Base-by-base conservation (phyloP, 2,888 invertebrate genomes). In the Caradrina clavipalpis region DNA sequence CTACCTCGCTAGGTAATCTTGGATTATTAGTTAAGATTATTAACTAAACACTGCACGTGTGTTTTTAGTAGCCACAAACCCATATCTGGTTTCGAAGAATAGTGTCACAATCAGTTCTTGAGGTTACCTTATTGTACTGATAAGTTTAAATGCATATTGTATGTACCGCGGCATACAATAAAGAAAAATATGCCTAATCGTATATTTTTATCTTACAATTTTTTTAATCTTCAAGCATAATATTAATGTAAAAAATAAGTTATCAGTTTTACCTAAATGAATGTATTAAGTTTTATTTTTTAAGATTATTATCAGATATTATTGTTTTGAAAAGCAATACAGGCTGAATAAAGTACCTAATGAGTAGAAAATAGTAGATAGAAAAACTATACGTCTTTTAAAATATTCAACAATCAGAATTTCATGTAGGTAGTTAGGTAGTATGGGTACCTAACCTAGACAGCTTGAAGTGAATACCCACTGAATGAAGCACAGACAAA, bases 121-220 rank as follows among this genome's bases (percentile, higher is more conserved):
- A 50, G 51, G 53, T 78, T 60, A 56, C 26, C 47, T 19, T 56
- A 47, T 26, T 66, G 45, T 54, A 42, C 49, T 64, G 73, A 72
- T 76, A 81, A 76, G 21, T 70, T 59, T 42, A 69, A 73, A 69
- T 68, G 73, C 72, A 73, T 59, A 60, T 53, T 66, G 45, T 68
- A 81, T 67, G 64, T 69, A 56, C 72, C 59, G 80, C 84, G 83
- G 83, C 71, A 64, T 11, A 70, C 61, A 59, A 72, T 64, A 84
- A 80, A 82, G 71, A 49, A 65, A 69, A 59, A 56, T 68, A 62
- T 60, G 17, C 22, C 55, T 83, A 72, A 83, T 81, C 78, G 71
- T 26, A 51, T 60, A 78, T 75, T 69, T 70, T 58, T 69, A 76
- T 69, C 76, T 22, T 56, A 74, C 67, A 70, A 74, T 73, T 76